Evolutionary conservation across 1,140 invertebrate species (phyloP), one percentile per base, ranked within the genome.

Genomic region (Pinna nobilis): DNA sequence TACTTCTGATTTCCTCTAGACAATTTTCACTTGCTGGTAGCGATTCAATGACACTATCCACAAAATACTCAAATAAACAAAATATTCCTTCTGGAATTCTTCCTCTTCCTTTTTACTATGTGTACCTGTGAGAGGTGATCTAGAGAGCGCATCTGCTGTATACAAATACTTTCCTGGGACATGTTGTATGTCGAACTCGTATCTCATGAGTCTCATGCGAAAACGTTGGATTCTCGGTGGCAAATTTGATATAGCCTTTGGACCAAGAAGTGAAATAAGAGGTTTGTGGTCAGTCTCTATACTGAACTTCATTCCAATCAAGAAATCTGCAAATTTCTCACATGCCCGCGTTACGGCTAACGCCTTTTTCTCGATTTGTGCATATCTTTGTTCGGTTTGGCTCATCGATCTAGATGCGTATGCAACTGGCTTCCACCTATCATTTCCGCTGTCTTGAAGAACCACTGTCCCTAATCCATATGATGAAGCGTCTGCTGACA

Each of bases 281-380:
- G 67, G 55, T 65, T 68, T 74, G 64, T 74, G 78, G 61, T 77
- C 75, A 20, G 68, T 80, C 28, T 73, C 60, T 30, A 79, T 61
- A 18, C 65, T 33, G 51, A 80, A 77, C 20, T 23, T n/a, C 32
- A 49, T 60, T 47, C 88, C 91, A 74, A 80, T 88, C 4, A 91
- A 57, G 76, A 90, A 92, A 41, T 89, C 70, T 20, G 89, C 81
- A 82, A 92, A 92, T 78, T 90, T 90, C 57, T 87, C 84, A 20
- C 92, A 86, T 3, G 87, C 88, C 82, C 87, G 91, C n/a, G n/a
- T n/a, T n/a, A 91, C 84, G 9, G 88, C 88, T n/a, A 90, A 76
- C 6, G 86, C 90, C 84, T 92, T 91, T 81, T 88, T 91, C 51
- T 92, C 90, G 32, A 91, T 89, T 70, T 90, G 88, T 15, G 87